Percentiles rank a stretch among this genome's conserved stretches.
Evolutionary conservation across 2,113 vertebrate species (phyloP).

Genomic region (Chascanopsetta lugubris): DNA sequence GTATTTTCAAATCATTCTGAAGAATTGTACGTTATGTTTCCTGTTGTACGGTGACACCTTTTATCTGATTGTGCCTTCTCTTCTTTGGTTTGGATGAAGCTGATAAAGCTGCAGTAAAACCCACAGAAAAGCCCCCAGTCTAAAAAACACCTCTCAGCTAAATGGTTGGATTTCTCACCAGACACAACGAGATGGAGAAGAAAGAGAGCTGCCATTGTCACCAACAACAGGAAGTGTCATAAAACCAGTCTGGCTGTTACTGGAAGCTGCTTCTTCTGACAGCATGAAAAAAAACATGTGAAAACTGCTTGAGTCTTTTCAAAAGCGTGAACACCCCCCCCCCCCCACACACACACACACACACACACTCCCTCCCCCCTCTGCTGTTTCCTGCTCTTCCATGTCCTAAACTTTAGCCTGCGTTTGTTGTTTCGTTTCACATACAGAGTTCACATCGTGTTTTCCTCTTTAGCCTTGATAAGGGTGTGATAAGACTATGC

Average conservation of each 20-base stretch:
- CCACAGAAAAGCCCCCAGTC: constrained; percentile 68
- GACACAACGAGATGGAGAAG: constrained; percentile 46
- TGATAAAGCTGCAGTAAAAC: constrained; percentile 41
- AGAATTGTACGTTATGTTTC: constrained; percentile 57
- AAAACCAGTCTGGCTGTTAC: constrained; percentile 77
- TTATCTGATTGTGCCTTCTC: constrained; percentile 35
- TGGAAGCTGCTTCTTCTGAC: constrained; percentile 73
- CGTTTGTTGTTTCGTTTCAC: constrained; percentile 51
- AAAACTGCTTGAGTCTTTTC: constrained; percentile 39
- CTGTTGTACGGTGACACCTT: constrained; percentile 13
- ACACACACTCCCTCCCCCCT: too few relatives aligned
- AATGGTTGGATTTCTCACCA: constrained; percentile 63
- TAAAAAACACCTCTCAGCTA: constrained; percentile 53
- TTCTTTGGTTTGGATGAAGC: constrained; percentile 40
- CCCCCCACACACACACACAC: too few relatives aligned
- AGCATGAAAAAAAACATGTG: constrained; percentile 34
- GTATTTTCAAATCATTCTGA: constrained; percentile 50
- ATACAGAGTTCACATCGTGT: constrained; percentile 44
- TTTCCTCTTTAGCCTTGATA: constrained; percentile 61
- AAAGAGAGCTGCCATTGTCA: constrained; percentile 66
- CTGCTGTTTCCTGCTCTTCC: constrained; percentile 44
- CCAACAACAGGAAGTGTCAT: constrained; percentile 81
- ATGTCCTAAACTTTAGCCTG: constrained; percentile 44
- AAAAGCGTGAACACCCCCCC: constrained; percentile 24
- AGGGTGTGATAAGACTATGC: constrained; percentile 40